Base-by-base conservation (phyloP, 1,140 invertebrate genomes). In the Argopecten irradians region DNA sequence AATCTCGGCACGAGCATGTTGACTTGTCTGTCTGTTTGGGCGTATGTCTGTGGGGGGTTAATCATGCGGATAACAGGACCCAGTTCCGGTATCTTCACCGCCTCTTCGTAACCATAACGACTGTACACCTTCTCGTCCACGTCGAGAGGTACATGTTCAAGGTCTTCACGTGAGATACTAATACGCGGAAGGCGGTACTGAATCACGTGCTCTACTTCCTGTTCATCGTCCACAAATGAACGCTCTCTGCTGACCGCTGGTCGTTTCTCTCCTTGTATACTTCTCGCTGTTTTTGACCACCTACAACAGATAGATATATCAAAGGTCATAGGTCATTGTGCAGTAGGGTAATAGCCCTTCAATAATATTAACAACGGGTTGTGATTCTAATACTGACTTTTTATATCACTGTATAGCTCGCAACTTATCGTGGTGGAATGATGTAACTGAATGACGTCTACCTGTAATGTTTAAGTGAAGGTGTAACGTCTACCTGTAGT, bases 121-220 rank as follows among this genome's bases (percentile, higher is more conserved):
- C 89, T 91, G 83, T 88, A 93, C 32, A 93, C 83, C 46, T 90
- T 89, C 14, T 89, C 84, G 0, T 90, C 91, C 9, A 83, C 85
- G 19, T 90, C 87, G 28, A 33, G 33, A 32, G 33, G 34, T 34
- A n/a, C 39, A 34, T 33, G 89, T 43, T 35, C 86, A 82, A 46
- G 34, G 19, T 89, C 83, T 16, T 86, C 88, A 46, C 88, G 83
- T 16, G 85, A 85, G 0, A 89, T 86, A 16, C 88, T 84, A 5
- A 93, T 92, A 11, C 91, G 36, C 0, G 92, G 92, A 33, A 93
- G 86, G 16, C 92, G 89, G 86, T 93, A 93, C 0, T 91, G 92
- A 33, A 91, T 88, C 5, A 32, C 36, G 19, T 22, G 22, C 0
- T 19, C 33, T 9, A 83, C 32, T 14, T 84, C 82, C 28, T 88